Conservation (phyloP, 2,113 vertebrate genomes). For the Lepus timidus region DNA sequence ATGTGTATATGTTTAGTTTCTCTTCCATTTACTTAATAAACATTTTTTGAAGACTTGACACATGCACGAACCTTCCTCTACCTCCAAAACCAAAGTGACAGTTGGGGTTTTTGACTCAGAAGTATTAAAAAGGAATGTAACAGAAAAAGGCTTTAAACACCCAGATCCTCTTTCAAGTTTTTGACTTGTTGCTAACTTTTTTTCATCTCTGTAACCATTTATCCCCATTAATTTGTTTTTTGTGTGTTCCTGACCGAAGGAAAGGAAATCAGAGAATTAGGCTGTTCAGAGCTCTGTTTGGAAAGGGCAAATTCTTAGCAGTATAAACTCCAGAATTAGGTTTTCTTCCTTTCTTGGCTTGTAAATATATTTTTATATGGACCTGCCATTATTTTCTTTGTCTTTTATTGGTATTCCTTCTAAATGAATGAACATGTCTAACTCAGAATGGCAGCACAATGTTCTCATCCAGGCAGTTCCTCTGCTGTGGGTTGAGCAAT, state of each 20-base stretch:
- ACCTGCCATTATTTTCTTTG: conserved; percentile 48
- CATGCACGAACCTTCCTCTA: neutral
- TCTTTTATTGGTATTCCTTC: conserved; percentile 62
- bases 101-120: conserved; percentile 13
- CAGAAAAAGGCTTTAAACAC: neutral
- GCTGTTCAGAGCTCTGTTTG: conserved; percentile 33
- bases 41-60: neutral
- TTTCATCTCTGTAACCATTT: conserved; percentile 55
- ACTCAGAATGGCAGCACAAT: conserved; percentile 63
- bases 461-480: conserved; percentile 65
- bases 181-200: conserved; percentile 55
- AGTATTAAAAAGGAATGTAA: conserved; percentile 21
- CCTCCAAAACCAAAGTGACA: neutral
- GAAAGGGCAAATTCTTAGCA: conserved; percentile 17
- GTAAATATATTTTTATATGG: conserved; percentile 67
- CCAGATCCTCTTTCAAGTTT: neutral
- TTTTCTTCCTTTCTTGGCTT: conserved; percentile 47
- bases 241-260: conserved; percentile 36
- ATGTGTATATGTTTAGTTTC: conserved; percentile 11
- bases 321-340: conserved; percentile 59
- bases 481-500: conserved; percentile 60
- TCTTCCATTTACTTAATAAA: neutral
- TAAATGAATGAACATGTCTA: conserved; percentile 53
- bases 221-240: conserved; percentile 57
- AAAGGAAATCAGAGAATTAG: conserved; percentile 40